Percentiles rank a stretch among this genome's conserved stretches.
Conservation (phyloP, 2,888 invertebrate genomes). For the Agrotis exclamationis region DNA sequence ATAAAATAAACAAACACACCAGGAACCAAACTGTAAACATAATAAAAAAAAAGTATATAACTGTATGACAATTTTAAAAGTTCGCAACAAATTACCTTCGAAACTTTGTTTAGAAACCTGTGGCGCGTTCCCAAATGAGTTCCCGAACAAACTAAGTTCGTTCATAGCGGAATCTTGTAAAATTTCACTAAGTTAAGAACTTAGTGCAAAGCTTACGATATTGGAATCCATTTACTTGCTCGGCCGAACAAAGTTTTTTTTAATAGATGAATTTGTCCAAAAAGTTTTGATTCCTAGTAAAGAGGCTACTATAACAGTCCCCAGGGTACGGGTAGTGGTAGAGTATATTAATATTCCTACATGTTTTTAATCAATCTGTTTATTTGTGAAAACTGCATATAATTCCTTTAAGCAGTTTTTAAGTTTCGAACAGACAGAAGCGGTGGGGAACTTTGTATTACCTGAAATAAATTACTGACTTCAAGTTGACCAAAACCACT, state of each 20-base stretch:
- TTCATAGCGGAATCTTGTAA: conserved; percentile 29
- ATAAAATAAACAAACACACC: background rate
- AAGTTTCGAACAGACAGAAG: no score
- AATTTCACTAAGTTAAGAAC: conserved; percentile 34
- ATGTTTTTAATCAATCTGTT: no score
- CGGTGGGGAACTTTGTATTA: no score
- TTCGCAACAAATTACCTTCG: conserved; percentile 42
- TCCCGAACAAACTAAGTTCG: conserved; percentile 48
- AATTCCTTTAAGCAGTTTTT: no score
- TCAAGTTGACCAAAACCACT: background rate
- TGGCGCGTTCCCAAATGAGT: conserved; percentile 56
- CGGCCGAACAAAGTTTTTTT: conserved; percentile 2
- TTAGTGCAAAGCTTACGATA: conserved; percentile 18
- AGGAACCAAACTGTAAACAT: background rate
- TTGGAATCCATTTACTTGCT: conserved; percentile 28
- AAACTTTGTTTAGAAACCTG: conserved; percentile 44
- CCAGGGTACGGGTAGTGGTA: no score
- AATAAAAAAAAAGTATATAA: conserved; percentile 19
- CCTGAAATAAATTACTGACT: no score
- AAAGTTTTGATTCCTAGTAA: background rate
- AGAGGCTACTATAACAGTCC: no score
- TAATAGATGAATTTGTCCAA: background rate
- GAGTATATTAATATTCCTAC: no score
- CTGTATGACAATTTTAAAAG: conserved; percentile 36
- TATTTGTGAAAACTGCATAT: no score